phyloP scores from a whole-genome alignment of 92 coral and sea anemone species.

The Meandrina meandrites region DNA sequence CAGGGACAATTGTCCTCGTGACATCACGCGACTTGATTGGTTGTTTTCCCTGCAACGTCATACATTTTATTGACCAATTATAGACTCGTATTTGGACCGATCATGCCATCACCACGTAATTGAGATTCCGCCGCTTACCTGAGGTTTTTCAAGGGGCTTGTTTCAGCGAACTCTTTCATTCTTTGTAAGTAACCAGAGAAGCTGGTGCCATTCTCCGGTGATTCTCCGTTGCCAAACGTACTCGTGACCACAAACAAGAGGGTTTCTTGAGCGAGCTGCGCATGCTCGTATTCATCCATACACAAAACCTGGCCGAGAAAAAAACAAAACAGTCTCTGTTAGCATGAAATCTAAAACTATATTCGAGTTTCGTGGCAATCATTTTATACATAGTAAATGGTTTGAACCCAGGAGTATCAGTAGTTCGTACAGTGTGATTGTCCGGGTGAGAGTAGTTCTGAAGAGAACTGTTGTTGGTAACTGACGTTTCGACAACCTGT shows the following conservation, averaged over 20 bases:
- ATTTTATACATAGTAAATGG: too few relatives aligned
- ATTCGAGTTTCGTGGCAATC: too few relatives aligned
- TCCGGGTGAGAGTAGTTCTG: too few relatives aligned
- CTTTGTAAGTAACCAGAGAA: slow-evolving; percentile 5
- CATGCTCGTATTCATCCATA: slow-evolving; percentile 61
- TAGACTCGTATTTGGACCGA: too few relatives aligned
- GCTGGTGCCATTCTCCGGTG: slow-evolving; percentile 43
- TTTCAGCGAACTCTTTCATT: not conserved
- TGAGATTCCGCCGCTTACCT: not conserved
- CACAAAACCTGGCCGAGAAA: slow-evolving; percentile 33
- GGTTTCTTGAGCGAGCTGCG: slow-evolving; percentile 51
- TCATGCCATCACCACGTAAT: too few relatives aligned
- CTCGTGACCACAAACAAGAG: slow-evolving; percentile 64
- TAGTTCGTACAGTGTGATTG: too few relatives aligned
- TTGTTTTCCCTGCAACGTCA: too few relatives aligned
- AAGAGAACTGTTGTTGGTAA: too few relatives aligned
- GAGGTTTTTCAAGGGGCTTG: slow-evolving; percentile 24
- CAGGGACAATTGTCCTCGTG: not conserved
- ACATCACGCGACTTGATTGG: not conserved
- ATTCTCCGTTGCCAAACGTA: slow-evolving; percentile 42
- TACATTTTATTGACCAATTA: too few relatives aligned
- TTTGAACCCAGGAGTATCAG: too few relatives aligned
- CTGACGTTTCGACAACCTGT: too few relatives aligned
- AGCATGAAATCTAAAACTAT: not conserved
- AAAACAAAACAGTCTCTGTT: not conserved